Percentiles rank a stretch among this genome's conserved stretches.
phyloP scores from a whole-genome alignment of 2,888 invertebrate genomes.

The Acholoe squamosa region DNA sequence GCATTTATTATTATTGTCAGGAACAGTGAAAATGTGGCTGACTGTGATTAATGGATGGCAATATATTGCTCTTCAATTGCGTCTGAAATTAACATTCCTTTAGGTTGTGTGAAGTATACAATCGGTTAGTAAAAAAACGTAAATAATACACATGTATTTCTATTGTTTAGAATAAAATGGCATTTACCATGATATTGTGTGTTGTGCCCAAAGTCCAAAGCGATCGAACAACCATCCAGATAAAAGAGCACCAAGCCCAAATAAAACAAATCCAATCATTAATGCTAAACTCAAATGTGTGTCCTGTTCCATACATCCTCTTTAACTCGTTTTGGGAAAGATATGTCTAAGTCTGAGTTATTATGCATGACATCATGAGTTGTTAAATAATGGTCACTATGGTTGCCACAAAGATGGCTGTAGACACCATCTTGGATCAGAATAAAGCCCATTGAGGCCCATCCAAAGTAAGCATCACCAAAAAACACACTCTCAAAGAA shows the following conservation, averaged over 20 bases:
- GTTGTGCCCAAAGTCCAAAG: background rate
- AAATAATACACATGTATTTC: no score
- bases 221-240: background rate
- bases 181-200: background rate
- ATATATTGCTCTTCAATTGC: no score
- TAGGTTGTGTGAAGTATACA: no score
- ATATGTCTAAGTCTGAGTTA: no score
- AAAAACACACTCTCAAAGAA: background rate
- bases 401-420: background rate
- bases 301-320: background rate
- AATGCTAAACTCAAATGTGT: background rate
- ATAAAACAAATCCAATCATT: background rate
- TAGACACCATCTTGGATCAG: slow-evolving; percentile 2
- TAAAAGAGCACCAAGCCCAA: background rate
- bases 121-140: no score
- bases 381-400: background rate
- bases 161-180: no score
- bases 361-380: background rate
- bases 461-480: background rate
- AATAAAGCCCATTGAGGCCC: background rate
- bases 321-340: no score
- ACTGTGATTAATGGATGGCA: no score
- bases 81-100: no score
- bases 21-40: no score
- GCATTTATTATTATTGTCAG: no score